Base-by-base conservation (phyloP, 2,797 vertebrate genomes). In the Telmatherina bonti region DNA sequence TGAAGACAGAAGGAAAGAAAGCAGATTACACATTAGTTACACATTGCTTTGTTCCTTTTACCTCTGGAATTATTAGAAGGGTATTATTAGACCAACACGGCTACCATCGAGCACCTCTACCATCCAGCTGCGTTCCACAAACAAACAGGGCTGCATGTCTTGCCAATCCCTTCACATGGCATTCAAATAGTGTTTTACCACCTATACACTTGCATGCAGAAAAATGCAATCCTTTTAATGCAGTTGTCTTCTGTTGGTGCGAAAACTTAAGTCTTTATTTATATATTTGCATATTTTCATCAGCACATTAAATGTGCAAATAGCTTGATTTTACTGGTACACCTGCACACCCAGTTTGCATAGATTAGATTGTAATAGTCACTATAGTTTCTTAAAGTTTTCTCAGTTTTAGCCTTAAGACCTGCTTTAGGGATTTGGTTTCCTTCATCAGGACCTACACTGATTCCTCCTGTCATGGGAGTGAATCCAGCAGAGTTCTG, bases 11-110 rank as follows among this genome's bases (percentile, higher is more conserved):
- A 33, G 54, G 74, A 74, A 66, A 81, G 71, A 81, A 77, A 83
- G 76, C 78, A 84, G 78, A 90, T 89, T 90, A 89, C 84, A 83
- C 82, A 89, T 91, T 91, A 90, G 89, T 89, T 89, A 87, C 88
- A 89, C 88, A 72, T 88, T 84, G 67, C 76, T 90, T 90, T 91
- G 78, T 89, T 90, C 74, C 67, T 78, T 87, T 88, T 87, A 88
- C 84, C 74, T 86, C 78, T 91, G 79, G 78, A 85, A 84, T 90
- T 88, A 91, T 90, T 90, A 85, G 57, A 85, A 67, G 70, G 65
- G 63, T 93, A 84, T 90, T 91, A 89, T 89, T 92, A 91, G 87
- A 86, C 62, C 73, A 82, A 63, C 76, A 69, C 67, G 60, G 74
- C 81, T 69, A 86, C 72, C 82, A 77, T 88, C 73, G 12, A 87